Percentiles rank a stretch among this genome's conserved stretches.
Evolutionary conservation across 1,140 invertebrate genomes (phyloP).

Genomic region (Trachelipus rathkii): DNA sequence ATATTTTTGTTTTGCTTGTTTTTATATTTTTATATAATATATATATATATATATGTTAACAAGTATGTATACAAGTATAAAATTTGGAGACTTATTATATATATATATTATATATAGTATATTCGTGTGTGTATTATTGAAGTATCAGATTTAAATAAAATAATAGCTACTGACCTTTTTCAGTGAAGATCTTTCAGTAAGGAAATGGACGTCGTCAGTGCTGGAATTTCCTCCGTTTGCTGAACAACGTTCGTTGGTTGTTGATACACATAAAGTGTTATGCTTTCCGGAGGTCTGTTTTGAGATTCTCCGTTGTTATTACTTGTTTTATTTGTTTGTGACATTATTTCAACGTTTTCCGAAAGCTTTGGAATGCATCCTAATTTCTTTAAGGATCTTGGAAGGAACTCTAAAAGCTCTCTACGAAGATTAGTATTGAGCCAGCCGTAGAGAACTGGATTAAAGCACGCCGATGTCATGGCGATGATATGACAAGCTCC

Average conservation of each 20-base stretch:
- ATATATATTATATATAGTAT: too few species aligned
- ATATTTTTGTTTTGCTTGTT: too few species aligned
- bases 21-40: too few species aligned
- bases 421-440: constrained; percentile 55
- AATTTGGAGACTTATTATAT: too few species aligned
- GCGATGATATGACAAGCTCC: constrained; percentile 57
- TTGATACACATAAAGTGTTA: neutral
- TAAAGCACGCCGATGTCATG: constrained; percentile 57
- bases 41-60: too few species aligned
- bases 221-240: neutral
- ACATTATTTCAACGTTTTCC: neutral
- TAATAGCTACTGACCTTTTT: neutral
- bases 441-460: constrained; percentile 59
- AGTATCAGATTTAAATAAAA: too few species aligned
- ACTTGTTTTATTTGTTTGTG: neutral
- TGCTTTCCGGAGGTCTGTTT: neutral
- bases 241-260: neutral
- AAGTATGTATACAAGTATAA: too few species aligned
- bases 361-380: neutral
- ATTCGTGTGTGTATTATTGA: too few species aligned
- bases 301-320: neutral
- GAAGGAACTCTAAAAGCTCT: constrained; percentile 51
- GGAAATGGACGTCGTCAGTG: neutral
- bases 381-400: constrained; percentile 30
- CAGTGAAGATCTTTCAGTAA: neutral